phyloP scores from a whole-genome alignment of 2,113 vertebrate genomes.

The Columbina picui region DNA sequence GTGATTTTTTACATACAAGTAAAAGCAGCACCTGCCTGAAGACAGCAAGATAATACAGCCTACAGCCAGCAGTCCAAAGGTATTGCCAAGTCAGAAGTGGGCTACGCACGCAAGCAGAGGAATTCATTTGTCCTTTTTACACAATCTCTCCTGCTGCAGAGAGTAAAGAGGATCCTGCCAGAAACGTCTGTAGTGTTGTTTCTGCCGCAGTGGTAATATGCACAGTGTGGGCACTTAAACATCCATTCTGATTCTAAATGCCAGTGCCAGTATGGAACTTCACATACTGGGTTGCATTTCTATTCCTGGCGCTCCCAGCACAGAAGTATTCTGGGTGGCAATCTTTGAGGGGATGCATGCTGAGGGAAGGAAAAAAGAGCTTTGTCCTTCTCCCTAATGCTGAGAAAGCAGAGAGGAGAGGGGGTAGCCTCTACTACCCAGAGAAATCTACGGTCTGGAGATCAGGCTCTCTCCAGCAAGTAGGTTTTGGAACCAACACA shows the following conservation, averaged over 20 bases:
- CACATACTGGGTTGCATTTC: neutral
- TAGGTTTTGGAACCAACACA: neutral
- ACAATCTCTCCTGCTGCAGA: slow-evolving; percentile 9
- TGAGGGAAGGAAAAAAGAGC: neutral
- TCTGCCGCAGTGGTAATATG: neutral
- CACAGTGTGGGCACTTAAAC: slow-evolving; percentile 14
- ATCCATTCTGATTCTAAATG: slow-evolving; percentile 16
- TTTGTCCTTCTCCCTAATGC: neutral
- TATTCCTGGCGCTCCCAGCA: neutral
- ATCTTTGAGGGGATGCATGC: neutral
- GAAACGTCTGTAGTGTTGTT: neutral
- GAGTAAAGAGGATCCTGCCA: neutral
- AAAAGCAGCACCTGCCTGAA: neutral
- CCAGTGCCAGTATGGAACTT: neutral
- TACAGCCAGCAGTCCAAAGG: neutral
- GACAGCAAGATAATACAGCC: neutral
- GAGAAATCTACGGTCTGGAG: neutral
- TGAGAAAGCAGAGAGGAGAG: neutral
- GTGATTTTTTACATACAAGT: neutral
- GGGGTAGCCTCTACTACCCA: neutral
- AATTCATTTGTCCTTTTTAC: slow-evolving; percentile 29
- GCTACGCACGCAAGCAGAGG: neutral
- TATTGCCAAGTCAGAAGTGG: neutral
- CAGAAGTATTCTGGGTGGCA: slow-evolving; percentile 3
- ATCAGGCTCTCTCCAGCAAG: neutral